A percentile compares a stretch with the other conserved stretches of the same genome.
Evolutionary conservation across 2,888 invertebrate species (phyloP).

Genomic region (Pogonocherus hispidulus): DNA sequence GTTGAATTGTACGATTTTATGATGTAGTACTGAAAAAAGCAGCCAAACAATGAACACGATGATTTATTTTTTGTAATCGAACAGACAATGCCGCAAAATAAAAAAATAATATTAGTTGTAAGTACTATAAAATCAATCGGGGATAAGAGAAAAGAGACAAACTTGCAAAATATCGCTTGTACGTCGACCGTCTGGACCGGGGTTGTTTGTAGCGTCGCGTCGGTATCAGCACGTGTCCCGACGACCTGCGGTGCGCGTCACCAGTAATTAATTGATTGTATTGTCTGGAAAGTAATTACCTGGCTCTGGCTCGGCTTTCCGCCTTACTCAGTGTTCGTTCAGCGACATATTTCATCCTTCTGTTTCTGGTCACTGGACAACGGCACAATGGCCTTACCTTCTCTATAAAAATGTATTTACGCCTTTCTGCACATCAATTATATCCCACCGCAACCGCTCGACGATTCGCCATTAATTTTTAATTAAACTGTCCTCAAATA

Average conservation of each 20-base stretch:
- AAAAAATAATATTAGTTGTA: too few species aligned
- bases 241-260: slow-evolving; percentile 67
- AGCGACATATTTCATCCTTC: slow-evolving; percentile 67
- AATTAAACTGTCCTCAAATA: slow-evolving; percentile 51
- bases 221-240: slow-evolving; percentile 60
- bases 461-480: slow-evolving; percentile 57
- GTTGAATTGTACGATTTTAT: too few species aligned
- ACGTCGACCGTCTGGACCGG: slow-evolving; percentile 24
- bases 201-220: slow-evolving; percentile 42
- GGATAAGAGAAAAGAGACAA: slow-evolving; percentile 2
- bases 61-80: too few species aligned
- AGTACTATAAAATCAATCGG: not conserved
- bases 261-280: slow-evolving; percentile 70
- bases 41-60: too few species aligned
- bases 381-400: slow-evolving; percentile 62
- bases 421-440: slow-evolving; percentile 55
- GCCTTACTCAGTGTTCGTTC: slow-evolving; percentile 59
- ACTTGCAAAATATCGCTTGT: slow-evolving; percentile 19
- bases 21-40: too few species aligned
- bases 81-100: too few species aligned
- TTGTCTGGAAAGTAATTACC: slow-evolving; percentile 70
- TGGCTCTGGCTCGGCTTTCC: slow-evolving; percentile 65
- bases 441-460: slow-evolving; percentile 39
- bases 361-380: slow-evolving; percentile 64
- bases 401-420: slow-evolving; percentile 60